Evolutionary conservation across 1,140 invertebrate genomes (phyloP).

Genomic region (Aphidius ervi): DNA sequence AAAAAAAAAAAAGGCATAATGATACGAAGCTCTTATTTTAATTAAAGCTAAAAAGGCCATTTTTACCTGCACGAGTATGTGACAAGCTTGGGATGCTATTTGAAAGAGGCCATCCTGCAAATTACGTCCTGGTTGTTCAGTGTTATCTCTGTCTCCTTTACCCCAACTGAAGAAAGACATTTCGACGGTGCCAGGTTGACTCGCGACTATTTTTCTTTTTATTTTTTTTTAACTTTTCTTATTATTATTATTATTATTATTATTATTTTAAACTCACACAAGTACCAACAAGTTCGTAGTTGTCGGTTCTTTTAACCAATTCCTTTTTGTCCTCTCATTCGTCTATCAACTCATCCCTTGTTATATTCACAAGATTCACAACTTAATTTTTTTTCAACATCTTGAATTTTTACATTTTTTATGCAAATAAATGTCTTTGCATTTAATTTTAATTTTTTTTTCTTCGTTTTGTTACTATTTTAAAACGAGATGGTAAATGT

Average conservation of each 20-base stretch:
- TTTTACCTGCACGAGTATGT: slow-evolving; percentile 61
- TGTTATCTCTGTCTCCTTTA: slow-evolving; percentile 27
- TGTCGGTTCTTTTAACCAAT: neutral
- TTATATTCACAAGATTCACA: neutral
- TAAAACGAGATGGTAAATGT: no score
- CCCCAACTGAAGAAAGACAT: slow-evolving; percentile 47
- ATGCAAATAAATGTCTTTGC: neutral
- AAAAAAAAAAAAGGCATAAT: slow-evolving; percentile 1
- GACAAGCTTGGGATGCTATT: slow-evolving; percentile 68
- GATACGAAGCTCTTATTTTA: slow-evolving; percentile 22
- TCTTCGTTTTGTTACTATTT: no score
- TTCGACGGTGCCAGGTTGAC: slow-evolving; percentile 13
- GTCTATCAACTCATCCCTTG: neutral
- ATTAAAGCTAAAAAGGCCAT: slow-evolving; percentile 12
- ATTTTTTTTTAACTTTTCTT: slow-evolving; percentile 6
- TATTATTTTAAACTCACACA: neutral
- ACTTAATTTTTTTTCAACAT: neutral
- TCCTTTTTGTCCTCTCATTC: neutral
- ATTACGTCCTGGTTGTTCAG: slow-evolving; percentile 50
- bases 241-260: neutral
- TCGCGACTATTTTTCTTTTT: slow-evolving; percentile 4
- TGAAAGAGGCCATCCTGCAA: slow-evolving; percentile 67
- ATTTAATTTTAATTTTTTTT: neutral
- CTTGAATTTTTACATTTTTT: slow-evolving; percentile 6
- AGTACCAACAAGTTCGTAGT: neutral